A percentile compares a stretch with the other conserved stretches of the same genome.
phyloP scores from a whole-genome alignment of 1,140 invertebrate species.

The Diorhabda carinulata region DNA sequence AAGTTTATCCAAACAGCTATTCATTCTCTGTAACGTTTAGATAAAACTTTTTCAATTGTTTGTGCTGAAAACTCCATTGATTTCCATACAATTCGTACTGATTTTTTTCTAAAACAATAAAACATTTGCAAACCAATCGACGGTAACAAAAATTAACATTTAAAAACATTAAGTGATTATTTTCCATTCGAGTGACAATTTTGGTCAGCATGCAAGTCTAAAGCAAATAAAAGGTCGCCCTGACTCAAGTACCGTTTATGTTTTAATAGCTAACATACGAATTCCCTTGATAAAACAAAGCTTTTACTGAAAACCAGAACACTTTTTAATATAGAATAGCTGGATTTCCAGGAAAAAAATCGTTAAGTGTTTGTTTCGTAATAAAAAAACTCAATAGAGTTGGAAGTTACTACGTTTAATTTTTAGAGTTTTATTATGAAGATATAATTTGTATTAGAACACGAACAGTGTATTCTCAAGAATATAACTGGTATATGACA shows the following conservation, averaged over 20 bases:
- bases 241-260: slow-evolving; percentile 4
- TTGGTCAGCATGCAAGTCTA: slow-evolving; percentile 7
- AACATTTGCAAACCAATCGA: too few relatives aligned
- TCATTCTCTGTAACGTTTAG: too few relatives aligned
- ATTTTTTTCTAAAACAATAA: too few relatives aligned
- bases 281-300: slow-evolving; percentile 9
- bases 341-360: not conserved
- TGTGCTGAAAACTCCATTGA: too few relatives aligned
- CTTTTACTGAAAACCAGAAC: slow-evolving; percentile 2
- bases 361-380: not conserved
- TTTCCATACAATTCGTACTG: too few relatives aligned
- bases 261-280: slow-evolving; percentile 13
- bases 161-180: slow-evolving; percentile 2
- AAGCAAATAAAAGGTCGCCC: slow-evolving; percentile 14
- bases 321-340: slow-evolving; percentile 1
- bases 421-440: too few relatives aligned
- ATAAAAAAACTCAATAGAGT: not conserved
- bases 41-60: too few relatives aligned
- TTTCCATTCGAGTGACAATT: slow-evolving; percentile 5
- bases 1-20: too few relatives aligned
- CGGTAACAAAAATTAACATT: not conserved
- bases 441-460: too few relatives aligned
- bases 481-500: too few relatives aligned
- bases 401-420: not conserved
- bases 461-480: too few relatives aligned